phyloP scores from a whole-genome alignment of 92 coral and sea anemone species.

The Pocillopora grandis region DNA sequence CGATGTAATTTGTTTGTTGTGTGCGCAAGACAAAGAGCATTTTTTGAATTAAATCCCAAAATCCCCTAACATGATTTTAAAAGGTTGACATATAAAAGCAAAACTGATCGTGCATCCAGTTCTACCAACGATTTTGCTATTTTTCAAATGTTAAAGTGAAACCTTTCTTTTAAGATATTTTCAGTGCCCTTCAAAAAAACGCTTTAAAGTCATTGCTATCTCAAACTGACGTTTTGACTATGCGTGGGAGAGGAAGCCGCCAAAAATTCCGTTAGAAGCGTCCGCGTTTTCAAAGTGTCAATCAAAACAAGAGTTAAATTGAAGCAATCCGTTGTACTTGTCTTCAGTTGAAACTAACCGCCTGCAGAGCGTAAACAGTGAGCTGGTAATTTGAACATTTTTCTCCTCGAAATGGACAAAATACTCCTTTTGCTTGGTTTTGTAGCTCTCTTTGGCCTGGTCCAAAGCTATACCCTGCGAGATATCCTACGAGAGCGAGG shows the following conservation, averaged over 20 bases:
- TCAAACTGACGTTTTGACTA: neutral
- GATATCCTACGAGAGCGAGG: slow-evolving; percentile 20
- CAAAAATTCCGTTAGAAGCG: neutral
- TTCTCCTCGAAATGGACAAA: neutral
- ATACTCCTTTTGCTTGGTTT: neutral
- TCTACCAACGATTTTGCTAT: no score
- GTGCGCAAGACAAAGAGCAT: no score
- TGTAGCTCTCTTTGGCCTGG: neutral
- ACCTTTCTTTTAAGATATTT: neutral
- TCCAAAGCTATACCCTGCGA: slow-evolving; percentile 9
- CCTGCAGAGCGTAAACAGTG: no score
- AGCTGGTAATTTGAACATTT: no score
- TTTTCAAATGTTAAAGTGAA: neutral
- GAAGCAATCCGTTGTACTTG: neutral
- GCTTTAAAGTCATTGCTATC: neutral
- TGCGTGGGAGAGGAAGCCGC: neutral
- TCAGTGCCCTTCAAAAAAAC: neutral
- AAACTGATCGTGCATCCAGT: neutral
- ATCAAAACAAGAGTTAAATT: slow-evolving; percentile 5
- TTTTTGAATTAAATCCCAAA: no score
- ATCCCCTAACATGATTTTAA: no score
- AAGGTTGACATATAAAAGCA: no score
- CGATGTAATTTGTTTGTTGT: no score
- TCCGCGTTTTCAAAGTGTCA: slow-evolving; percentile 22
- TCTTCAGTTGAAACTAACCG: neutral